Percentiles rank a stretch among this genome's conserved stretches.
phyloP scores from a whole-genome alignment of 2,797 vertebrate species.

The Anisognathus igniventris region DNA sequence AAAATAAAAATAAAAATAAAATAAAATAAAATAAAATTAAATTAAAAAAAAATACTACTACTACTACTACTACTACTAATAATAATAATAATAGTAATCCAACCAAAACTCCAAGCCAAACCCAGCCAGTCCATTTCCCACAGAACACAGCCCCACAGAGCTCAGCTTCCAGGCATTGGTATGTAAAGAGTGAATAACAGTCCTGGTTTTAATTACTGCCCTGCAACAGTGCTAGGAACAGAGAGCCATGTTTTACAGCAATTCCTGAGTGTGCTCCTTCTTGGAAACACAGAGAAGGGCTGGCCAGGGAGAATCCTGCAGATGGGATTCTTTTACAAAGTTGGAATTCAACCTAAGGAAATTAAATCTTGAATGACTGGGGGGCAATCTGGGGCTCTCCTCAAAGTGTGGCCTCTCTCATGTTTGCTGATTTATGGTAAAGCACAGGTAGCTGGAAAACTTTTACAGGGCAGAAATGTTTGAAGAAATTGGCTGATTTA shows the following conservation, averaged over 20 bases:
- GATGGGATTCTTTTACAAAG: not conserved
- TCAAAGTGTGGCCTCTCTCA: not conserved
- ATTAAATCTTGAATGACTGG: not conserved
- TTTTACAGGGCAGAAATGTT: not conserved
- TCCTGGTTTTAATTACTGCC: not conserved
- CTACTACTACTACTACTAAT: too few relatives aligned
- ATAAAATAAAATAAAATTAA: too few relatives aligned
- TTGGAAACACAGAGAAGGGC: not conserved
- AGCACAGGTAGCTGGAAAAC: not conserved
- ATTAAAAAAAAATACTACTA: too few relatives aligned
- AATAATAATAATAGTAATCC: not conserved
- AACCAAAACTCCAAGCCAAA: not conserved
- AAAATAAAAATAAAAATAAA: too few relatives aligned
- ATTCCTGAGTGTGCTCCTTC: not conserved
- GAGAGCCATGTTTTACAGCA: not conserved
- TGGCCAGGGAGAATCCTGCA: not conserved
- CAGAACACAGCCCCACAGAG: not conserved
- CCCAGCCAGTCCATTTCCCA: not conserved
- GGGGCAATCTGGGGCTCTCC: not conserved
- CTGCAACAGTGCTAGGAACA: not conserved
- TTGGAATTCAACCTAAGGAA: not conserved
- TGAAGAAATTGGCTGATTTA: not conserved
- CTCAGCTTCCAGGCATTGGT: not conserved
- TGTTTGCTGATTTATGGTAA: not conserved
- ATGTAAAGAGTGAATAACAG: not conserved